Base-by-base conservation (phyloP, 1,140 invertebrate genomes). In the Ceratosolen fusciceps region DNA sequence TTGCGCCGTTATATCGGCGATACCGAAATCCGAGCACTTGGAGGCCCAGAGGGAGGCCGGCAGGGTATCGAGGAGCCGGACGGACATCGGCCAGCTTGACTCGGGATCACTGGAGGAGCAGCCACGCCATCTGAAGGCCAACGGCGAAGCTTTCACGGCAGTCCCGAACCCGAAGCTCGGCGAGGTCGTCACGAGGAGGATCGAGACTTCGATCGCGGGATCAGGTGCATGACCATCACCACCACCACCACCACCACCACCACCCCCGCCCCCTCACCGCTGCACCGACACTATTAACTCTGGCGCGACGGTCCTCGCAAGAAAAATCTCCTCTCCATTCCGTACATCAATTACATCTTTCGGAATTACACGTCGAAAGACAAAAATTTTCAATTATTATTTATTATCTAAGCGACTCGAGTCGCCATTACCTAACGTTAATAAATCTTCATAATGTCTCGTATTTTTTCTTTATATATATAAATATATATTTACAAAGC, bases 11-110 rank as follows among this genome's bases (percentile, higher is more conserved):
- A 85, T 88, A 9, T 88, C 87, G 0, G 87, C 83, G 10, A 87
- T 88, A 56, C 87, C 87, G 9, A 88, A 88, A 67, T 87, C 86
- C 65, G 81, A 84, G 21, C 83, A 82, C 60, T 74, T 87, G 10
- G 60, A 68, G 21, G 78, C 8, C 62, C 62, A 14, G 67, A 19
- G 16, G n/a, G 16, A 14, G 37, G 72, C 34, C 9, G 10, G 67
- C 0, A 86, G 76, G 47, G 73, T 86, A 1, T 70, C 77, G 37
- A 74, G 87, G 14, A 88, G 85, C 43, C 86, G 85, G 62, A 87
- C 87, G 0, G 85, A 84, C 9, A 80, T 82, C n/a, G 84, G 83
- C 39, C 83, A 86, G 39, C 87, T 87, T 34, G 82, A 87, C 14
- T 60, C 70, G 0, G 83, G 85, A 2, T 54, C 65, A 2, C 74